phyloP scores from a whole-genome alignment of 2,888 invertebrate genomes.

The Carabus problematicus region DNA sequence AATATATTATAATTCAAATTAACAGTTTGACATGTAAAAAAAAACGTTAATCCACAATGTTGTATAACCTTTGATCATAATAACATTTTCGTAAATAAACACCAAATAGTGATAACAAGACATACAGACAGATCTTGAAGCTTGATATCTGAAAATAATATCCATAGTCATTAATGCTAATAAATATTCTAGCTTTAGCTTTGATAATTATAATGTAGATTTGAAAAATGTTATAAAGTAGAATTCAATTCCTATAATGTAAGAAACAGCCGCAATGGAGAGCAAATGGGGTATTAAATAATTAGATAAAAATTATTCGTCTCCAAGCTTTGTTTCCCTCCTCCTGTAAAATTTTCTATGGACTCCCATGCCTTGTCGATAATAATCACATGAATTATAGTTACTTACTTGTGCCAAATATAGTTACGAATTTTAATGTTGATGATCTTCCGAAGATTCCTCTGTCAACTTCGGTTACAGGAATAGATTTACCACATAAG shows the following conservation, averaged over 20 bases:
- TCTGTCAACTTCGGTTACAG: neutral
- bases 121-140: neutral
- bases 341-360: too few species aligned
- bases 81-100: too few species aligned
- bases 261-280: too few species aligned
- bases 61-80: neutral
- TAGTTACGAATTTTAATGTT: too few species aligned
- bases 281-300: too few species aligned
- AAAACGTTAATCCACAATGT: neutral
- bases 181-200: neutral
- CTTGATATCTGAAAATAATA: neutral
- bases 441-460: neutral
- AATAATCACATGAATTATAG: too few species aligned
- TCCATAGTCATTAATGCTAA: neutral
- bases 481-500: constrained; percentile 49
- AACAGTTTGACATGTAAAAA: neutral
- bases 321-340: too few species aligned
- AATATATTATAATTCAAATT: neutral
- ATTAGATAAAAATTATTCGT: too few species aligned
- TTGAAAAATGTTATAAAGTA: neutral
- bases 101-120: too few species aligned
- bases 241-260: too few species aligned
- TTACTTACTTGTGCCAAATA: too few species aligned
- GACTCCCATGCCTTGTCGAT: too few species aligned
- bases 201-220: neutral